Evolutionary conservation across 2,797 vertebrate genomes (phyloP).

Genomic region (Acestrorhynchus altus): DNA sequence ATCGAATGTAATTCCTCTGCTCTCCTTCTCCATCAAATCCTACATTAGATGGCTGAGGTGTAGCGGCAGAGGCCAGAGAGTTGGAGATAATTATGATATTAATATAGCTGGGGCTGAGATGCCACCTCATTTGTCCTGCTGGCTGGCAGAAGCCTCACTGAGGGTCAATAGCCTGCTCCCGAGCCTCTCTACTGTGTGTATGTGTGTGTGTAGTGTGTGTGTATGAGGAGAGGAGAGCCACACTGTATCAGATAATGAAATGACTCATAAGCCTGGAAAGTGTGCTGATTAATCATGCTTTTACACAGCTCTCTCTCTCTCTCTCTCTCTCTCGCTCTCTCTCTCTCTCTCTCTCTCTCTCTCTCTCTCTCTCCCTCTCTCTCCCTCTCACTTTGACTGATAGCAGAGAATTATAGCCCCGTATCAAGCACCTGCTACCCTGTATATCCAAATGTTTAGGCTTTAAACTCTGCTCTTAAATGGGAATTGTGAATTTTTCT

Average conservation of each 20-base stretch:
- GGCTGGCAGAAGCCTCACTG: conserved; percentile 73
- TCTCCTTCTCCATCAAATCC: conserved; percentile 79
- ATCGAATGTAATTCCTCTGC: conserved; percentile 80
- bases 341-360: conserved; percentile 23
- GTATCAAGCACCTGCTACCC: conserved; percentile 12
- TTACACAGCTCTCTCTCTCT: conserved; percentile 64
- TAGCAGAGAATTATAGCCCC: not conserved
- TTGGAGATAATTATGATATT: conserved; percentile 83
- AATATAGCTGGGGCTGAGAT: conserved; percentile 74
- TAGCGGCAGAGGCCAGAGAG: conserved; percentile 69
- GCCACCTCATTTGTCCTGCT: conserved; percentile 79
- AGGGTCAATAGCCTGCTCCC: conserved; percentile 77
- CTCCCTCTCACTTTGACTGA: not conserved
- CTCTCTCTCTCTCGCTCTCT: conserved; percentile 57
- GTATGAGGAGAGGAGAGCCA: conserved; percentile 32
- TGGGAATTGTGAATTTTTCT: too few species aligned
- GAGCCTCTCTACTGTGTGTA: conserved; percentile 67
- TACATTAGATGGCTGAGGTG: conserved; percentile 70
- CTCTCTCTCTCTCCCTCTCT: conserved; percentile 13
- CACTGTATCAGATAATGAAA: conserved; percentile 77
- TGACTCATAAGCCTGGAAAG: conserved; percentile 78
- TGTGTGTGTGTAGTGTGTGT: conserved; percentile 23
- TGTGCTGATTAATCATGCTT: conserved; percentile 81
- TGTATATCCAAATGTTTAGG: too few species aligned
- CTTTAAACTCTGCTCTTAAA: too few species aligned